These are phyloP conservation scores for Ailuropoda melanoleuca DNA, from an alignment of 2,113 vertebrate genomes.

Conservation along the genomic window DNA sequence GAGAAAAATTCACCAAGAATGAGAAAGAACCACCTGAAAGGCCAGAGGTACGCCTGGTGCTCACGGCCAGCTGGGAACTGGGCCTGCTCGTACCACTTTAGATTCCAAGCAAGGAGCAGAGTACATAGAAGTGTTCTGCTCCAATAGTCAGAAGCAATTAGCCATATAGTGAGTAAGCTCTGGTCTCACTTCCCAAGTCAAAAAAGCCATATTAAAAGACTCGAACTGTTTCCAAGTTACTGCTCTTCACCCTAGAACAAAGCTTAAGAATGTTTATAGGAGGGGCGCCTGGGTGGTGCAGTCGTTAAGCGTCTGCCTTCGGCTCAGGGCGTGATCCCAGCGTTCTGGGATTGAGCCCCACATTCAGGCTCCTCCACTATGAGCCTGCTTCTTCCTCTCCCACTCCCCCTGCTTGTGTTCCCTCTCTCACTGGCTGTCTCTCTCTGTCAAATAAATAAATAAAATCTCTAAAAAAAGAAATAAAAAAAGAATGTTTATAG, in stretches of 20 bases:
- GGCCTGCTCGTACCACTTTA: neutral
- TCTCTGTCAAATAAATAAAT: too few species aligned
- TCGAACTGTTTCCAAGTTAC: constrained; percentile 1
- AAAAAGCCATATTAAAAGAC: neutral
- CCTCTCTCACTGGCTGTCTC: too few species aligned
- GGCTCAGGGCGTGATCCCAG: too few species aligned
- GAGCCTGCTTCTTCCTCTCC: too few species aligned
- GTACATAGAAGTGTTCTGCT: neutral
- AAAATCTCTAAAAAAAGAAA: too few species aligned
- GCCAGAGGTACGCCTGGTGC: neutral
- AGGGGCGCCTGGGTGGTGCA: neutral
- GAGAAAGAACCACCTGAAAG: neutral
- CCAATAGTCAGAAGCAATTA: neutral
- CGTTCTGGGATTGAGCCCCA: too few species aligned
- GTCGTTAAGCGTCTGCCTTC: too few species aligned
- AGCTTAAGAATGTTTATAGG: neutral
- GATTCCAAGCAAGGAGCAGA: neutral
- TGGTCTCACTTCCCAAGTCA: neutral
- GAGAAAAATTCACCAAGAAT: neutral
- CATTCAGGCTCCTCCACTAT: too few species aligned
- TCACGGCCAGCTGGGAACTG: neutral
- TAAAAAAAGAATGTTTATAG: neutral
- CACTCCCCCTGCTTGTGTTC: too few species aligned
- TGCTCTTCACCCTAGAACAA: neutral
- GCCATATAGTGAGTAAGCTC: neutral